Base-by-base conservation (phyloP, 1,140 invertebrate species). In the Magallana gigas region DNA sequence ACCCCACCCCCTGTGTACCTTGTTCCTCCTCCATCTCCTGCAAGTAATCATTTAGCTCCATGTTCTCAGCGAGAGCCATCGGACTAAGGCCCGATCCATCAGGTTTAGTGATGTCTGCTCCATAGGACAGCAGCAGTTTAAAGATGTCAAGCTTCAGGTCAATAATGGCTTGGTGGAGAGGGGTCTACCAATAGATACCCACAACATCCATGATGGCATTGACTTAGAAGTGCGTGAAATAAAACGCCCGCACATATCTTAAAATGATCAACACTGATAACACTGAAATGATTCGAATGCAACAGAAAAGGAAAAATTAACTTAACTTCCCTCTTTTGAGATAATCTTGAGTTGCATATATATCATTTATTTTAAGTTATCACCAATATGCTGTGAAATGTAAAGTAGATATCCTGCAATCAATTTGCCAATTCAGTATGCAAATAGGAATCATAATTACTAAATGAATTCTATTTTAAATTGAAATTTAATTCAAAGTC, bases 101-200 rank as follows among this genome's bases (percentile, higher is more conserved):
- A 71, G 90, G 90, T 12, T 90, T 83, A 80, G 97, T 96, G 84
- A 97, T 96, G 89, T 97, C 91, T 60, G 94, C 95, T 1, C 93
- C 93, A 87, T 91, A 89, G 60, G 93, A 96, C 82, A 98, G 94
- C 76, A 98, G 94, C 87, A 97, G 93, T 60, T 96, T 95, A 14
- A 98, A 96, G 23, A 97, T 96, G 57, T 97, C 96, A 87, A 97
- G 95, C 93, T 98, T 97, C 1, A 97, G 97, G 91, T 98, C 97
- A 8, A 97, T 96, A 3, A 97, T 96, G 48, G 97, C 97, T 87
- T 96, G 96, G 93, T 98, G 97, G 85, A 98, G 93, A 7, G 97
- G 96, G 84, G 96, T 97, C 97, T 94, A 87, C 57, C 14, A 83
- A 56, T 5, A 58, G 9, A 57, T 14, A 57, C 0, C 12, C 14